Conservation (phyloP, 2,797 vertebrate genomes). For the Hapalemur alaotrensis region DNA sequence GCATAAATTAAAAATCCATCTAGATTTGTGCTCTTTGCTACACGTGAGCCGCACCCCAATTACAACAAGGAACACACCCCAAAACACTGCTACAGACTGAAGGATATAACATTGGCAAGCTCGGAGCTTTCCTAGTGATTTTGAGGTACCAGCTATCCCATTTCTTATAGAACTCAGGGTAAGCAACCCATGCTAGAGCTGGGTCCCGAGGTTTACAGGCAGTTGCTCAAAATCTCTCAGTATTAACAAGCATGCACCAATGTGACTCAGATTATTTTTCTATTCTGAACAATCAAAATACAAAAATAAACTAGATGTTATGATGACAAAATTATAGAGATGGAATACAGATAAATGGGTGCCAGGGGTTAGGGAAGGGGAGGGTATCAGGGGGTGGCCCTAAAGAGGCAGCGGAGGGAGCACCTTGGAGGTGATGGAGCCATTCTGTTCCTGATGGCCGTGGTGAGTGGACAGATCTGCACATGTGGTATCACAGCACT, state of each 20-base stretch:
- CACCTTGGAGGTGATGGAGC: accelerated
- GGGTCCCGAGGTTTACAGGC: background rate
- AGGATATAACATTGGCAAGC: background rate
- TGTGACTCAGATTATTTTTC: slow-evolving; percentile 1
- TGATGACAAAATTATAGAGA: background rate
- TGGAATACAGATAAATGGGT: background rate
- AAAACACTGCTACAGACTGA: background rate
- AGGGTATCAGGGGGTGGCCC: background rate
- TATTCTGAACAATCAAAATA: background rate
- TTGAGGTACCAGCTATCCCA: background rate
- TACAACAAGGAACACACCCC: background rate
- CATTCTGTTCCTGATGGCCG: background rate
- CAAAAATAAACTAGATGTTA: background rate
- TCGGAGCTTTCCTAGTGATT: background rate
- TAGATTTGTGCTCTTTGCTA: background rate
- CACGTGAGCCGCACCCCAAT: background rate
- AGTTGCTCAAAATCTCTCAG: background rate
- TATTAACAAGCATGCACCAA: background rate
- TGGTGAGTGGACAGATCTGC: background rate
- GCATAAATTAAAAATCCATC: background rate
- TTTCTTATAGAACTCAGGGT: background rate
- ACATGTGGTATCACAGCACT: background rate
- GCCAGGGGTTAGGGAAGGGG: background rate
- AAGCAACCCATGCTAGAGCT: background rate
- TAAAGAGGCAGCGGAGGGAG: background rate